Evolutionary conservation across 92 coral and sea anemone genomes (phyloP), one percentile per base, ranked within the genome.

Genomic region (Parazoanthus darwini): DNA sequence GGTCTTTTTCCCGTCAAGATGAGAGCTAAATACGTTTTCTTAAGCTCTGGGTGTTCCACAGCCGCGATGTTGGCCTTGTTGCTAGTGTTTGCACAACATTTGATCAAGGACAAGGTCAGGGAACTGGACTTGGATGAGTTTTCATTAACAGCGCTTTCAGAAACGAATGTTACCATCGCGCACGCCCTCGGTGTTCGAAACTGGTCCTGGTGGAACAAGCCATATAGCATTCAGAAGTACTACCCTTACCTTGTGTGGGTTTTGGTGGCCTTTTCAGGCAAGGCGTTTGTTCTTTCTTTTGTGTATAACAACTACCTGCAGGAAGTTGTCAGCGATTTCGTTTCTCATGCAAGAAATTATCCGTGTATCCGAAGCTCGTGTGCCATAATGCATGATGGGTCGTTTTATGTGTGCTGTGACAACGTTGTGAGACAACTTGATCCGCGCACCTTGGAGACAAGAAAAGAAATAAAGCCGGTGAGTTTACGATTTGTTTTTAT

Each of bases 351-450:
- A 43, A 43, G 16, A 23, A 77, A 15, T 77, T 38, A 38, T 38
- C 80, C 80, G 4, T 77, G 80, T 42, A 42, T n/a, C 6, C 56
- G 80, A 18, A 77, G 20, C 50, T 20, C 80, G 1, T 77, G 80
- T 15, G 80, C 80, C 18, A 58, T 38, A 18, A 22, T 77, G 54
- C 11, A 77, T 38, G 80, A 77, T 42, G 80, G 80, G 54, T 77
- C 16, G 29, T 77, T 77, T 77, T 77, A 77, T 43, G 54, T 77
- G 22, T 77, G 80, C 80, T 77, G 80, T 16, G 80, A 77, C 54
- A 44, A 18, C 16, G 7, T 6, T 6, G 80, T 77, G 26, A 39
- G 33, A 43, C 80, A 35, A 14, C 80, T 77, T 6, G 80, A 77
- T 3, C 80, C 80, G 13, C 80, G 33, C 14, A 77, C 80, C 6